A percentile compares a stretch with the other conserved stretches of the same genome.
Evolutionary conservation across 2,797 vertebrate species (phyloP).

Genomic region (Premnoplex brunnescens): DNA sequence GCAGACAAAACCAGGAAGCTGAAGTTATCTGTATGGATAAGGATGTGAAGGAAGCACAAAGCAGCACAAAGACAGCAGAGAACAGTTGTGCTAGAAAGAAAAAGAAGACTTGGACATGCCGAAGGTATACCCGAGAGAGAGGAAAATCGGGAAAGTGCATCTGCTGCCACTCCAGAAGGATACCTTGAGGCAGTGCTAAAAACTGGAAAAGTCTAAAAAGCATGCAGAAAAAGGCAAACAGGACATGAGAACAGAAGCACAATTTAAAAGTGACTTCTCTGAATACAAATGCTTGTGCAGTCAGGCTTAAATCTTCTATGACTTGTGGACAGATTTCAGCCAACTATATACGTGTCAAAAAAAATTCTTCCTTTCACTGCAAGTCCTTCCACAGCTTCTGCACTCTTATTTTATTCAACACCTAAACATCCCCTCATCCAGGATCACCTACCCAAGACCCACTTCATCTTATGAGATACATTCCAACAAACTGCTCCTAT

Average conservation of each 20-base stretch:
- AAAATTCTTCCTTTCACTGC: neutral
- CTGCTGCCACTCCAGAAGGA: neutral
- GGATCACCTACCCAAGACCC: neutral
- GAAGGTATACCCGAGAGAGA: neutral
- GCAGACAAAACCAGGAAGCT: neutral
- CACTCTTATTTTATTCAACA: constrained; percentile 20
- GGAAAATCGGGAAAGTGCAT: neutral
- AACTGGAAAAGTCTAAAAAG: neutral
- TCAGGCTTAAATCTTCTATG: neutral
- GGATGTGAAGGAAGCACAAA: neutral
- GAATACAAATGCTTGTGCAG: neutral
- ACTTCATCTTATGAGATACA: neutral
- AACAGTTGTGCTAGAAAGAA: neutral
- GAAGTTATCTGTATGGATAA: neutral
- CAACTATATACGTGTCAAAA: neutral
- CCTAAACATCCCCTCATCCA: constrained; percentile 41
- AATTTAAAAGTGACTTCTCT: neutral
- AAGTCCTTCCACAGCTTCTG: constrained; percentile 15
- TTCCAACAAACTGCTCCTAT: constrained; percentile 44
- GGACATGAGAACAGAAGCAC: neutral
- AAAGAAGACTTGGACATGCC: neutral
- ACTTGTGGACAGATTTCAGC: neutral
- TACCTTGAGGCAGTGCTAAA: neutral
- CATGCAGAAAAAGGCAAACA: neutral
- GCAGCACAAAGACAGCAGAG: neutral